Conservation (phyloP, 2,113 vertebrate species). For the Sturnira hondurensis region DNA sequence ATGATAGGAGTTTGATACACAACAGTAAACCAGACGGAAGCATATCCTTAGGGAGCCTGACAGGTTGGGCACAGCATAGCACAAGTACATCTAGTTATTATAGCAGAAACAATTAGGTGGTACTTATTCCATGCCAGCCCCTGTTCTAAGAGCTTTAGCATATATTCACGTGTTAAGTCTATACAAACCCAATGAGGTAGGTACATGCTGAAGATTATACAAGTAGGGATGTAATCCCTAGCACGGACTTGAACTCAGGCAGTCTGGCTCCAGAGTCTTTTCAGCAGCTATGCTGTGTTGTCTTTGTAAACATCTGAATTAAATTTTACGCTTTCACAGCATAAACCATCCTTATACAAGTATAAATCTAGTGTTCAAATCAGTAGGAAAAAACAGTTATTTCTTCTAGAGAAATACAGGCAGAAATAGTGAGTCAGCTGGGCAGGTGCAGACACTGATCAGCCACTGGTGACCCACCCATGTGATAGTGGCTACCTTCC, state of each 20-base stretch:
- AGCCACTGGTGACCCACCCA: neutral
- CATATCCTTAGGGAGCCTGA: neutral
- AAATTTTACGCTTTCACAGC: neutral
- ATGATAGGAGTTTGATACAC: neutral
- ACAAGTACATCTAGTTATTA: neutral
- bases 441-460: neutral
- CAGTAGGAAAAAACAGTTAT: neutral
- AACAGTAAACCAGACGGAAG: neutral
- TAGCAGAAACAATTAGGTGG: neutral
- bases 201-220: neutral
- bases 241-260: neutral
- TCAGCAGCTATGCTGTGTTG: neutral
- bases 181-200: neutral
- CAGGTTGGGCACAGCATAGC: accelerated
- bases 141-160: neutral
- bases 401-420: slow-evolving; percentile 7
- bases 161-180: neutral
- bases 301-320: neutral
- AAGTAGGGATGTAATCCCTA: neutral
- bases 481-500: accelerated
- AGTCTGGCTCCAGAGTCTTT: neutral
- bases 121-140: neutral
- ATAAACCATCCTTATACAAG: neutral
- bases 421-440: neutral
- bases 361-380: neutral